Conservation (phyloP, 1,140 invertebrate genomes). For the Diplogasteroides magnus region DNA sequence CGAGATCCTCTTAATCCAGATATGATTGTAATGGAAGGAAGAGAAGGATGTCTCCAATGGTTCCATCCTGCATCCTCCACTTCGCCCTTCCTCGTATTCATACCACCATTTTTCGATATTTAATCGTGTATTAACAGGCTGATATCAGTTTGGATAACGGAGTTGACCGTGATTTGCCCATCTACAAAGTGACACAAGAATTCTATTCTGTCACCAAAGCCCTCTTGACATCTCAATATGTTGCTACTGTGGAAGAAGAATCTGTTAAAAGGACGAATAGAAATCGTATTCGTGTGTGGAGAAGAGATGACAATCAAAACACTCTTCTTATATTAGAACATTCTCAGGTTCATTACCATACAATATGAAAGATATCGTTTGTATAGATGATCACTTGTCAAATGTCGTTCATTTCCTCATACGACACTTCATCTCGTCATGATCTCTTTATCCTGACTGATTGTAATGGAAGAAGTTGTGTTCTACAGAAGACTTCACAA, state of each 20-base stretch:
- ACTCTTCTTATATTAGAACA: not conserved
- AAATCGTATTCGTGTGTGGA: too few relatives aligned
- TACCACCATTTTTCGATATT: not conserved
- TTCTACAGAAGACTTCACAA: not conserved
- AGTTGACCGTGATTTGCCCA: not conserved
- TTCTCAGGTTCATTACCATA: not conserved
- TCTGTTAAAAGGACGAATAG: not conserved
- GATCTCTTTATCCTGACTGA: not conserved
- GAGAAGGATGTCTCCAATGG: not conserved
- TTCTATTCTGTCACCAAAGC: not conserved
- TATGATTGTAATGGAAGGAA: not conserved
- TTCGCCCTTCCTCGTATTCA: not conserved
- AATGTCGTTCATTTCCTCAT: not conserved
- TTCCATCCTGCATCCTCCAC: not conserved
- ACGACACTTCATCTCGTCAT: not conserved
- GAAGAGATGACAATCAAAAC: not conserved
- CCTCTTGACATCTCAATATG: not conserved
- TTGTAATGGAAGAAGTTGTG: not conserved
- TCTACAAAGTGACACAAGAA: not conserved
- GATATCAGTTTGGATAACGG: not conserved
- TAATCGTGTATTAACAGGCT: not conserved
- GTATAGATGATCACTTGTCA: not conserved
- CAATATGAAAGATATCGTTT: not conserved
- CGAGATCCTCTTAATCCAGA: not conserved
- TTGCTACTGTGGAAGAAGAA: not conserved